Percentiles rank a stretch among this genome's conserved stretches.
Evolutionary conservation across 2,113 vertebrate genomes (phyloP).

Genomic region (Menura novaehollandiae): DNA sequence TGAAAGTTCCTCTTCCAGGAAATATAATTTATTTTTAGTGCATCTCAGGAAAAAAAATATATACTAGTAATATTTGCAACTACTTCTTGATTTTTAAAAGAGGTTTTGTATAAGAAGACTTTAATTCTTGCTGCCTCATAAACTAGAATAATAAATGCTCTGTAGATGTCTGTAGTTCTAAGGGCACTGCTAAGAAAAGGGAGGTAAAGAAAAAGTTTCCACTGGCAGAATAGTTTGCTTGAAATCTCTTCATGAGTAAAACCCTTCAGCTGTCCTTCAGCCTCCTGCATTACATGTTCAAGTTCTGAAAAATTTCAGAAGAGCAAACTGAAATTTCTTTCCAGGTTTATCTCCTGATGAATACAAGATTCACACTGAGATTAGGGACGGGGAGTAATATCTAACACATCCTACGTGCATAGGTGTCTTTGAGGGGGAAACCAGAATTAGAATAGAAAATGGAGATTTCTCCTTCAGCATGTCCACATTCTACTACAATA

Average conservation of each 20-base stretch:
- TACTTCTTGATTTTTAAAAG: background rate
- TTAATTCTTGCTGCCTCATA: background rate
- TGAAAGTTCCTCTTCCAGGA: background rate
- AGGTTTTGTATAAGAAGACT: background rate
- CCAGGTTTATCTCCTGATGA: background rate
- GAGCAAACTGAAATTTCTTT: background rate
- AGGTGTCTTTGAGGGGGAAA: background rate
- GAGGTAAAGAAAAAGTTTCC: background rate
- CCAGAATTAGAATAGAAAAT: background rate
- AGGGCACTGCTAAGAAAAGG: background rate
- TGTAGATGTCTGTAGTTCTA: background rate
- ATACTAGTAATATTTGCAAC: background rate
- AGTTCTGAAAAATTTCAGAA: background rate
- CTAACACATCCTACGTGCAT: accelerated
- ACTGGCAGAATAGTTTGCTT: background rate
- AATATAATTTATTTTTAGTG: background rate
- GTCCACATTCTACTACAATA: background rate
- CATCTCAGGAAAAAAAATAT: background rate
- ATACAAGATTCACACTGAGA: background rate
- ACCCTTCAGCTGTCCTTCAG: background rate
- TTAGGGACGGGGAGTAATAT: background rate
- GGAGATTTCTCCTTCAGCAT: background rate
- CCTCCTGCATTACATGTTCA: background rate
- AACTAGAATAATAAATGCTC: background rate
- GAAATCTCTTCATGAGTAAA: background rate